Conservation (phyloP, 2,113 vertebrate genomes). For the Tympanuchus pallidicinctus region DNA sequence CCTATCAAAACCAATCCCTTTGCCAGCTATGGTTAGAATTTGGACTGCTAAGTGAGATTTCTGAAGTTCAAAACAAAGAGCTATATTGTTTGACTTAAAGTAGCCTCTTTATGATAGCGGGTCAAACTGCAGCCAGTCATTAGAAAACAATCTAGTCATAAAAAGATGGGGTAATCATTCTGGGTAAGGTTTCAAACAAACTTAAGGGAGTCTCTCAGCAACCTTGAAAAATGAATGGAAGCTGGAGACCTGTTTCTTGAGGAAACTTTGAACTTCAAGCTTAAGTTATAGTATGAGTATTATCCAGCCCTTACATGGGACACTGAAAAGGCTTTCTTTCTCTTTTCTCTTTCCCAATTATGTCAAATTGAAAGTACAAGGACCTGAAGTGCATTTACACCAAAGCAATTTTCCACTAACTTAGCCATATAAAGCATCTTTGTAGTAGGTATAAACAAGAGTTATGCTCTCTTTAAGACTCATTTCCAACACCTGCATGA, state of each 20-base stretch:
- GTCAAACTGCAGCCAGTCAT: background rate
- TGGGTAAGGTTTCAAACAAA: slow-evolving; percentile 42
- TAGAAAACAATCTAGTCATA: slow-evolving; percentile 25
- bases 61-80: background rate
- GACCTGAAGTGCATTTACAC: slow-evolving; percentile 2
- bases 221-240: slow-evolving; percentile 42
- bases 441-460: slow-evolving; percentile 10
- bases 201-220: slow-evolving; percentile 46
- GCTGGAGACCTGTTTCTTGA: slow-evolving; percentile 54
- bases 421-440: slow-evolving; percentile 22
- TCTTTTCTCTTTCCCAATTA: slow-evolving; percentile 6
- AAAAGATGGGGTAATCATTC: background rate
- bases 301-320: background rate
- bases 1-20: background rate
- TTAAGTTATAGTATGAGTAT: slow-evolving; percentile 46
- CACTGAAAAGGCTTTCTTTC: slow-evolving; percentile 11
- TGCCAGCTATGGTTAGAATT: background rate
- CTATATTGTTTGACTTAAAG: background rate
- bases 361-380: slow-evolving; percentile 31
- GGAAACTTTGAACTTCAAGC: slow-evolving; percentile 38
- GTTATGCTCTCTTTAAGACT: slow-evolving; percentile 29
- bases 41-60: background rate
- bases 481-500: slow-evolving; percentile 23
- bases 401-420: slow-evolving; percentile 9
- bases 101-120: background rate